Evolutionary conservation across 2,888 invertebrate genomes (phyloP), one percentile per base, ranked within the genome.

Genomic region (Epiblema foenella): DNA sequence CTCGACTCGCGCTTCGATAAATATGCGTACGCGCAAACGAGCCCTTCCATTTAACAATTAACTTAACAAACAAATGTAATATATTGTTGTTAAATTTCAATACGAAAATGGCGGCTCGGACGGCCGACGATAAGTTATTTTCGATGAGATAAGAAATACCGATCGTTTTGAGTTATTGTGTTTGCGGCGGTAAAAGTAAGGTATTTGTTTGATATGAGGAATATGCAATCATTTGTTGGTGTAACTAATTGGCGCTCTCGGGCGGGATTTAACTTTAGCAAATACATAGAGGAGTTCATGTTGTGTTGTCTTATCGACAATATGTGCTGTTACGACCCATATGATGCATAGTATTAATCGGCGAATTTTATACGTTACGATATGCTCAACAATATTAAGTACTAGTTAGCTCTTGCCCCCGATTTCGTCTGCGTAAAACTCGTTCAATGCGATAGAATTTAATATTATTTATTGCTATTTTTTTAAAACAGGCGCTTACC

Each of bases 61-160:
- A 93, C 93, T 93, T 91, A 91, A 93, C 93, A 93, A 93, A 93
- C 93, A 93, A 92, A 93, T 83, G 88, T 93, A 92, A 93, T 93
- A 92, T 92, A 93, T 93, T 90, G 89, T 91, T 85, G 85, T 88
- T 92, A 89, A 91, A 89, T 89, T 91, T 92, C 89, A 90, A 92
- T 91, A 91, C 88, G 75, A 88, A 87, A 85, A 89, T 89, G 87
- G 88, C 88, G 85, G 83, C 75, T 76, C 69, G 73, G 82, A 85
- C 81, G 82, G 78, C 78, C 74, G 78, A 78, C 85, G 78, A 87
- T 87, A 87, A 86, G 80, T 89, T 85, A 86, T 78, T 76, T 69
- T 76, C 81, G 79, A 76, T 76, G 75, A 80, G 80, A 83, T 81
- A 80, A 77, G 74, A 73, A 72, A 78, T 74, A 81, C 78, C 81